A percentile compares a stretch with the other conserved stretches of the same genome.
Evolutionary conservation across 2,888 invertebrate species (phyloP).

Genomic region (Electrophaes corylata): DNA sequence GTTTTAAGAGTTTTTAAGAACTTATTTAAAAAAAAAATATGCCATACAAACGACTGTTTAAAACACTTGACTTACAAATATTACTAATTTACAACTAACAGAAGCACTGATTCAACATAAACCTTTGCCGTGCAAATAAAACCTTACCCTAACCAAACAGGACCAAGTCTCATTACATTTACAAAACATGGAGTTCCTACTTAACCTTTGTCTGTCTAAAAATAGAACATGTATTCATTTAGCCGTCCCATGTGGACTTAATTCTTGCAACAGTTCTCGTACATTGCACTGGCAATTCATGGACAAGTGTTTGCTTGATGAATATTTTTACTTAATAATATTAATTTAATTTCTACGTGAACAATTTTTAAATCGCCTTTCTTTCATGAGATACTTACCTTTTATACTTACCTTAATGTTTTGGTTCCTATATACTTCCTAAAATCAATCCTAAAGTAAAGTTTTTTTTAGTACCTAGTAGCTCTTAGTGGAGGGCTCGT

Average conservation of each 20-base stretch:
- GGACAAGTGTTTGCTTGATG: neutral
- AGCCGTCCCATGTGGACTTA: slow-evolving; percentile 43
- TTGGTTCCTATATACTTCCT: too few relatives aligned
- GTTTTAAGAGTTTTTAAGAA: too few relatives aligned
- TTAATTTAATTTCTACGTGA: too few relatives aligned
- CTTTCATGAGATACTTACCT: too few relatives aligned
- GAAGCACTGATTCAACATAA: slow-evolving; percentile 7
- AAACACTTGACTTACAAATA: slow-evolving; percentile 4
- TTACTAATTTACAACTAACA: slow-evolving; percentile 8
- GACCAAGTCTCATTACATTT: slow-evolving; percentile 37
- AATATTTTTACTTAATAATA: too few relatives aligned
- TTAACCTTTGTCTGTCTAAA: slow-evolving; percentile 48
- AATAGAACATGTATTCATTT: slow-evolving; percentile 50
- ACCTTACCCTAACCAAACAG: slow-evolving; percentile 41
- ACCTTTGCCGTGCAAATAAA: slow-evolving; percentile 29
- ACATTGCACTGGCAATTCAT: neutral
- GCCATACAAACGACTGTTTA: neutral
- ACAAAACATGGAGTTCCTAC: slow-evolving; percentile 42
- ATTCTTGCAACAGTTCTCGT: slow-evolving; percentile 27
- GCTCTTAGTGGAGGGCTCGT: too few relatives aligned
- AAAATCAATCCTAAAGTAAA: too few relatives aligned
- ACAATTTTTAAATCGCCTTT: too few relatives aligned
- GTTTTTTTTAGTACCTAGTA: too few relatives aligned
- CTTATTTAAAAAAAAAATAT: neutral
- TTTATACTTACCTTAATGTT: too few relatives aligned